Conservation (phyloP, 2,113 vertebrate species). For the Myxocyprinus asiaticus region DNA sequence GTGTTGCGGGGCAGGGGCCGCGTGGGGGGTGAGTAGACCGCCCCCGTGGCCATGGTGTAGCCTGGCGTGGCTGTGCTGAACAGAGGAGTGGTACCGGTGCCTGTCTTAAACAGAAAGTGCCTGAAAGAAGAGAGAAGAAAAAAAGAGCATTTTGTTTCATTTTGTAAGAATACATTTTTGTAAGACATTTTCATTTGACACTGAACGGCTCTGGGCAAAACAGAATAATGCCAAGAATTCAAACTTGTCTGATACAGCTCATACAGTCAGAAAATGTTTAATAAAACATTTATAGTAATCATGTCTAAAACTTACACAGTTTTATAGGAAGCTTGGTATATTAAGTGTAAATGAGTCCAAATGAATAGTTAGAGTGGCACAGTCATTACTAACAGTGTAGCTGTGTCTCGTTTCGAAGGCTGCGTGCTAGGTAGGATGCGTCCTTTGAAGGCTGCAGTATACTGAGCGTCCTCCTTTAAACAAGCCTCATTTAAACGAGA, state of each 20-base stretch:
- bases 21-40: constrained; percentile 95
- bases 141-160: neutral
- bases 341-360: constrained; percentile 5
- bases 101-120: constrained; percentile 99
- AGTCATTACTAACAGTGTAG: neutral
- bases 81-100: constrained; percentile 97
- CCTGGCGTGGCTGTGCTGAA: constrained; percentile 98
- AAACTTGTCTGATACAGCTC: neutral
- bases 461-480: too few species aligned
- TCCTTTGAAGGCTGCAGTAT: too few species aligned
- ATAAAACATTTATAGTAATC: neutral
- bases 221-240: constrained; percentile 4
- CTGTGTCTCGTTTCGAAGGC: too few species aligned
- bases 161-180: neutral
- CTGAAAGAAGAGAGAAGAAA: constrained; percentile 66
- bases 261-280: neutral
- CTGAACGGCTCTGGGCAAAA: constrained; percentile 9
- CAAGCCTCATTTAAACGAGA: too few species aligned
- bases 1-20: constrained; percentile 95
- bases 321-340: neutral
- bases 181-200: neutral
- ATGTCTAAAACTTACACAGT: neutral
- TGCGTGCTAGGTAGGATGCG: too few species aligned
- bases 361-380: neutral
- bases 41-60: constrained; percentile 98